Evolutionary conservation across 1,140 invertebrate species (phyloP).

Genomic region (Drosophila micromelanica): DNA sequence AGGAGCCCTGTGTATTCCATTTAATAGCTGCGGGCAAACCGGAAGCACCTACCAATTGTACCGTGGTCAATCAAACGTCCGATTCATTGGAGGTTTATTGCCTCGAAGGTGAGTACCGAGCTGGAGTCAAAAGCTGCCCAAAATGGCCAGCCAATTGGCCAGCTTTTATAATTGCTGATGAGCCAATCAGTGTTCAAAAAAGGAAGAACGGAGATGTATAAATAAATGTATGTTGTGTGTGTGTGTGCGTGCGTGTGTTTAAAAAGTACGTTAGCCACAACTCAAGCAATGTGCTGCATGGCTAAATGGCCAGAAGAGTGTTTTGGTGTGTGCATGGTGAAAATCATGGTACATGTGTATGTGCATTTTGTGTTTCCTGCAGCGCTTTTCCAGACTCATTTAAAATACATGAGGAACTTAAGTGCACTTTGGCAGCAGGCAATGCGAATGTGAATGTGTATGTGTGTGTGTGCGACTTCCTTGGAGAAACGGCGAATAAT

Average conservation of each 20-base stretch:
- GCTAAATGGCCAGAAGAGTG: slow-evolving; percentile 42
- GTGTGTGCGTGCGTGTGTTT: slow-evolving; percentile 21
- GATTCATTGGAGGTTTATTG: slow-evolving; percentile 91
- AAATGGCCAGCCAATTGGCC: slow-evolving; percentile 62
- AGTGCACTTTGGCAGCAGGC: slow-evolving; percentile 82
- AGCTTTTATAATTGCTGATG: slow-evolving; percentile 75
- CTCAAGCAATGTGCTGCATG: slow-evolving; percentile 41
- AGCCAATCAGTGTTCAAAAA: slow-evolving; percentile 71
- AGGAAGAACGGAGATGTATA: slow-evolving; percentile 1
- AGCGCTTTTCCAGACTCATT: slow-evolving; percentile 82
- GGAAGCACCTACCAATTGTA: slow-evolving; percentile 92
- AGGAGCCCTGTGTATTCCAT: slow-evolving; percentile 90
- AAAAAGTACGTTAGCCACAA: slow-evolving; percentile 23
- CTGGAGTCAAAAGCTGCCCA: slow-evolving; percentile 9
- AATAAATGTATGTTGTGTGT: slow-evolving; percentile 4
- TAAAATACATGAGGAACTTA: slow-evolving; percentile 84
- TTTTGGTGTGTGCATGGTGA: slow-evolving; percentile 3
- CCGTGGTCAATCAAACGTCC: slow-evolving; percentile 91
- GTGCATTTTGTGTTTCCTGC: slow-evolving; percentile 69
- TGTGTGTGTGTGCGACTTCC: slow-evolving; percentile 51
- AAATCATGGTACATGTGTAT: slow-evolving; percentile 40
- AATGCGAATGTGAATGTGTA: slow-evolving; percentile 46
- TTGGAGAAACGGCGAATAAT: slow-evolving; percentile 71
- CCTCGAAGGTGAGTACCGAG: slow-evolving; percentile 85
- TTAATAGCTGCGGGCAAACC: slow-evolving; percentile 91